Evolutionary conservation across 2,113 vertebrate species (phyloP).

Genomic region (Oryzias melastigma): DNA sequence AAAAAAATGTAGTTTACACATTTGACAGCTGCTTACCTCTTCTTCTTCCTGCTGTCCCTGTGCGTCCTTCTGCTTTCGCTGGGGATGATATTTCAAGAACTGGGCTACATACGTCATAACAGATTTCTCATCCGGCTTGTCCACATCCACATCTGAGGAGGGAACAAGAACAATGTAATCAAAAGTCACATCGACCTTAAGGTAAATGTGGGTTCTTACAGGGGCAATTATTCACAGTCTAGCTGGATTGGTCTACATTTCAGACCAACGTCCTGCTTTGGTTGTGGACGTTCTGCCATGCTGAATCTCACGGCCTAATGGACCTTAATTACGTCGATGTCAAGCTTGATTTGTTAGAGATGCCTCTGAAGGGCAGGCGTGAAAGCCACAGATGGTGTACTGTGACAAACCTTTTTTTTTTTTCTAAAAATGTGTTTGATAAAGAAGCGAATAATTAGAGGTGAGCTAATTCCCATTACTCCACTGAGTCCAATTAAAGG

Average conservation of each 20-base stretch:
- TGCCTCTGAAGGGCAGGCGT: constrained; percentile 64
- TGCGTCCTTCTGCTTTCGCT: constrained; percentile 69
- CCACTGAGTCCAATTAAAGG: not conserved
- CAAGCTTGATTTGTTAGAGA: constrained; percentile 73
- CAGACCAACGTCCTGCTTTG: constrained; percentile 27
- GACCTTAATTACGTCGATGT: constrained; percentile 69
- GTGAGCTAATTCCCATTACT: not conserved
- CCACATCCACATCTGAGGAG: constrained; percentile 91
- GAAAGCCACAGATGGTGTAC: constrained; percentile 69
- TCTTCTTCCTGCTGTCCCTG: constrained; percentile 82
- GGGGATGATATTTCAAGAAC: constrained; percentile 91
- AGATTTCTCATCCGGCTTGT: constrained; percentile 98
- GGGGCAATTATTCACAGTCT: not conserved
- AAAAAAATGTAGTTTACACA: not conserved
- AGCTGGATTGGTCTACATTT: constrained; percentile 14
- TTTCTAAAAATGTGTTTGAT: not conserved
- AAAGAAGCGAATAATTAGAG: not conserved
- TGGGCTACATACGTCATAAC: constrained; percentile 98
- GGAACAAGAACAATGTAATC: constrained; percentile 4
- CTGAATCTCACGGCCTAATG: constrained; percentile 62
- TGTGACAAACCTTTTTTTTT: constrained; percentile 8
- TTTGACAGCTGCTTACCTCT: constrained; percentile 72
- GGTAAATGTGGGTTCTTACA: not conserved
- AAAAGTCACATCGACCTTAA: constrained; percentile 1
- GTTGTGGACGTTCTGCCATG: constrained; percentile 28